Percentiles rank a stretch among this genome's conserved stretches.
These are phyloP conservation scores for Polydrusus cervinus DNA, from an alignment of 2,888 invertebrate genomes.

Conservation along the genomic window DNA sequence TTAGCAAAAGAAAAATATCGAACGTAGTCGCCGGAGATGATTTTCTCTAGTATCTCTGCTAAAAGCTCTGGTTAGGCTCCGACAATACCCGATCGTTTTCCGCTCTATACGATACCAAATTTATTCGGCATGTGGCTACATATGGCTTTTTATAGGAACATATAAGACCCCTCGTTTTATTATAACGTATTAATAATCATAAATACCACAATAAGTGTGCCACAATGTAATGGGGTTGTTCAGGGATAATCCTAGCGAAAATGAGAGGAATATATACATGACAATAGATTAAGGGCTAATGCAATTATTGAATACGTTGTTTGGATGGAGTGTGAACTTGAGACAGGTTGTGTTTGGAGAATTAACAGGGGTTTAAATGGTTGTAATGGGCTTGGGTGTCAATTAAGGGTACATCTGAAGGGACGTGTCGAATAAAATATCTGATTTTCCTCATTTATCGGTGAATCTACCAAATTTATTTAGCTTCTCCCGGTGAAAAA, in stretches of 20 bases:
- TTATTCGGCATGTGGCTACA: conserved; percentile 11
- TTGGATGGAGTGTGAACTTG: conserved; percentile 35
- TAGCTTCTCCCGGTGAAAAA: too few relatives aligned
- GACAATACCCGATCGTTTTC: conserved; percentile 20
- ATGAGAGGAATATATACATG: conserved; percentile 41
- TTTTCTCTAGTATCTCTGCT: background rate
- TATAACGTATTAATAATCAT: conserved; percentile 54
- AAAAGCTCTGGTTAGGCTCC: background rate
- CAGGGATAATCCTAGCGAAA: conserved; percentile 28
- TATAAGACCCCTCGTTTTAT: conserved; percentile 28
- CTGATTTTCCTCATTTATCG: too few relatives aligned
- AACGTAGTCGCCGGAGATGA: background rate
- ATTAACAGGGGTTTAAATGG: conserved; percentile 31
- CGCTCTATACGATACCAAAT: background rate
- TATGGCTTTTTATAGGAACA: conserved; percentile 30
- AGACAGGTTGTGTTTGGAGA: conserved; percentile 46
- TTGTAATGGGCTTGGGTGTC: conserved; percentile 7
- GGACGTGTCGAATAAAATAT: too few relatives aligned
- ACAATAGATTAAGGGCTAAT: conserved; percentile 50
- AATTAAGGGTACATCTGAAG: too few relatives aligned
- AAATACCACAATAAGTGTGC: conserved; percentile 53
- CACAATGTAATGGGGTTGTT: conserved; percentile 34
- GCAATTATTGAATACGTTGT: conserved; percentile 44
- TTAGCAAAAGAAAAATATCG: background rate
- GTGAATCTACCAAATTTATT: too few relatives aligned